Evolutionary conservation across 2,888 invertebrate species (phyloP).

Genomic region (Amiota minor): DNA sequence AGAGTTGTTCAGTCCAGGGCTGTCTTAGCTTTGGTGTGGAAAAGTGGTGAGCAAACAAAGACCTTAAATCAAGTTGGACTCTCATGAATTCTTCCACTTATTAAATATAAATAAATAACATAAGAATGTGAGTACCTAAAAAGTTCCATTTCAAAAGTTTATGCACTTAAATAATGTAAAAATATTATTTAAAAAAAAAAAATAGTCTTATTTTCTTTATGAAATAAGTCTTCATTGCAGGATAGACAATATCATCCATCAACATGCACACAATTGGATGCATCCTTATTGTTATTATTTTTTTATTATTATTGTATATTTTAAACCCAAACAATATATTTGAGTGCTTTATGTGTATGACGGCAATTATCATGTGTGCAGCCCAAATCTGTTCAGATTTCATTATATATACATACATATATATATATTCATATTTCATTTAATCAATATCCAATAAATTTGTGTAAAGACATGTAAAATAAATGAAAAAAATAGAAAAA

Average conservation of each 20-base stretch:
- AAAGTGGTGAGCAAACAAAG: too few relatives aligned
- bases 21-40: too few relatives aligned
- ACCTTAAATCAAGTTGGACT: too few relatives aligned
- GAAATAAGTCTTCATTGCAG: slow-evolving; percentile 13
- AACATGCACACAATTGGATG: too few relatives aligned
- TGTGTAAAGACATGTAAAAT: slow-evolving; percentile 22
- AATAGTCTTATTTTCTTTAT: slow-evolving; percentile 35
- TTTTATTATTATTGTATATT: slow-evolving; percentile 15
- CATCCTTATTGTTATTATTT: too few relatives aligned
- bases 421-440: slow-evolving; percentile 27
- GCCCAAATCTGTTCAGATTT: slow-evolving; percentile 60
- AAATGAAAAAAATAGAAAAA: slow-evolving; percentile 19
- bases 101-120: neutral
- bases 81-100: too few relatives aligned
- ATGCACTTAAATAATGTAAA: neutral
- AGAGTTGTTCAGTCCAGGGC: too few relatives aligned
- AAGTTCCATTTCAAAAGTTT: neutral
- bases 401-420: neutral
- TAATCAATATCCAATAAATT: slow-evolving; percentile 18
- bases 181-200: neutral
- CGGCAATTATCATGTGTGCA: slow-evolving; percentile 68
- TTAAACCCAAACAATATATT: slow-evolving; percentile 72
- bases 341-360: slow-evolving; percentile 67
- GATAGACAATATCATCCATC: too few relatives aligned
- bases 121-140: slow-evolving; percentile 3